Base-by-base conservation (phyloP, 92 coral and sea anemone species). In the Phenganax stokvisi region DNA sequence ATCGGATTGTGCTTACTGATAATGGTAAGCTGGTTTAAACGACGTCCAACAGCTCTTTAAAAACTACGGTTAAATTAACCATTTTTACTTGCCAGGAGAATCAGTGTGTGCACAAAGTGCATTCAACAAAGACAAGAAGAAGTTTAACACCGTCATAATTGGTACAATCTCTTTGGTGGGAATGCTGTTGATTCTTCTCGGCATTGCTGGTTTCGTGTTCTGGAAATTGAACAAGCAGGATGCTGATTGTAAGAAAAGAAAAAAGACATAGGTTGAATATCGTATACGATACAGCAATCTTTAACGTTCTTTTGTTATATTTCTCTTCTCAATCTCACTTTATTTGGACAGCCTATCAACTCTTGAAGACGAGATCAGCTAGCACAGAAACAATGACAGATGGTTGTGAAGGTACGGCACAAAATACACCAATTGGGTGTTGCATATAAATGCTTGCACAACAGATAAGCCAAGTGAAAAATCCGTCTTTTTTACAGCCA, bases 161-260 rank as follows among this genome's bases (percentile, higher is more conserved):
- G 83, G 83, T 10, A 79, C 83, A 47, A 51, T 79, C 7, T 79
- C 83, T 10, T 63, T 73, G 15, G 83, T 65, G 8, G 73, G 61
- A 3, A 65, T 79, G 83, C 15, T 79, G 73, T 12, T 79, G 25
- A 64, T 25, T 10, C 53, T 79, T 4, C 37, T 79, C 47, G 12
- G 67, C 10, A 79, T 79, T 52, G 83, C 83, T n/a, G 83, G 83
- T 6, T 79, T 79, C 15, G 83, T 79, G 30, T 79, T 79, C 53
- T 79, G 83, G 83, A 25, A 73, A 64, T 11, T 79, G 16, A 79
- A 79, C 62, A 58, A 65, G 65, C 57, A 28, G 20, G 74, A 79
- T 8, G 83, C 74, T 2, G 74, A 65, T 5, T 55, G 74, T 62
- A 62, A 60, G 70, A 44, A 0, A 44, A 17, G 25, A 10, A 7